These are phyloP conservation scores for Anoura caudifer DNA, from an alignment of 2,113 vertebrate genomes.

Conservation along the genomic window DNA sequence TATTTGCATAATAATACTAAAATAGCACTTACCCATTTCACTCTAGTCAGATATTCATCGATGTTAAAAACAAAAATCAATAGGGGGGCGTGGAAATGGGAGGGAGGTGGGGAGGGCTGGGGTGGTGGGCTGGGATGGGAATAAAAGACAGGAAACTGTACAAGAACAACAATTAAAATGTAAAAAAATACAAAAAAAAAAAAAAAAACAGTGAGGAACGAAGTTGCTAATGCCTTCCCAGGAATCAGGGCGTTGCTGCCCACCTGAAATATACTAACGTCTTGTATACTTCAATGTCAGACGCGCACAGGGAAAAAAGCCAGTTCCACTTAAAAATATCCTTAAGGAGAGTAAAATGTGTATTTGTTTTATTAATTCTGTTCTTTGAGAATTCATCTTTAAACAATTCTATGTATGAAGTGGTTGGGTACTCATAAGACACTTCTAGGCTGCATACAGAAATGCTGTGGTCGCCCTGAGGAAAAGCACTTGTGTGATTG, in stretches of 20 bases:
- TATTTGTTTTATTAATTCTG: neutral
- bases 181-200: too few species aligned
- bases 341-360: neutral
- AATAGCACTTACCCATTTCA: neutral
- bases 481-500: neutral
- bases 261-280: neutral
- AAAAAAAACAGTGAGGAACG: neutral
- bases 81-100: too few species aligned
- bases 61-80: neutral
- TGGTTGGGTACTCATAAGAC: too few species aligned
- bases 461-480: neutral
- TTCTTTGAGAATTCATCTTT: neutral
- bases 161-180: too few species aligned
- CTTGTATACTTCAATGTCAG: neutral
- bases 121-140: too few species aligned
- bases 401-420: neutral
- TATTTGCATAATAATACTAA: neutral
- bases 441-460: neutral
- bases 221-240: neutral
- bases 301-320: neutral
- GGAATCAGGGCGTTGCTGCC: neutral
- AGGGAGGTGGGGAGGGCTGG: too few species aligned
- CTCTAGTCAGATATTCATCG: neutral
- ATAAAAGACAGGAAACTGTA: too few species aligned
- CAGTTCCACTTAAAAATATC: neutral